Percentiles rank a stretch among this genome's conserved stretches.
Evolutionary conservation across 2,797 vertebrate genomes (phyloP).

Genomic region (Jordanella pulchra): DNA sequence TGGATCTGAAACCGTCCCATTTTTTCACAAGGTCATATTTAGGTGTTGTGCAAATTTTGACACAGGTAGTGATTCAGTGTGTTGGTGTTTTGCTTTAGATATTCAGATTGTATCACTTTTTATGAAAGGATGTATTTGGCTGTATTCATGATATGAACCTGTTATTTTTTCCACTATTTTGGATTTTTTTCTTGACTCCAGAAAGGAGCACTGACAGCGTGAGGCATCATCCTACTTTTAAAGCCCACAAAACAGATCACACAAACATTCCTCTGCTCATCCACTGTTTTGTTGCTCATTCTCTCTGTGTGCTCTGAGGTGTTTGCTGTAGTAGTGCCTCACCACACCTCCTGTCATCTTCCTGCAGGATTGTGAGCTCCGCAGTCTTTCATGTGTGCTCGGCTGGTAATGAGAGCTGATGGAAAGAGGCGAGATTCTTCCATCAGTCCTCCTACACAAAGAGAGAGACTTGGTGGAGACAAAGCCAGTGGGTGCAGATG

Average conservation of each 20-base stretch:
- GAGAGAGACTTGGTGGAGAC: conserved; percentile 37
- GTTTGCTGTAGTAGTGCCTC: conserved; percentile 37
- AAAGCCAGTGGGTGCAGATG: conserved; percentile 51
- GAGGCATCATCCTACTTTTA: conserved; percentile 16
- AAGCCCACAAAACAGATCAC: conserved; percentile 11
- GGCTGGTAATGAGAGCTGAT: conserved; percentile 72
- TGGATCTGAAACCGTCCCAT: conserved; percentile 2
- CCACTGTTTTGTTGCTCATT: conserved; percentile 21
- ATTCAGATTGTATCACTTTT: neutral
- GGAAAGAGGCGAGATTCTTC: conserved; percentile 66
- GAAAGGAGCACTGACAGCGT: conserved; percentile 16
- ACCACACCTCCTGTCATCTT: conserved; percentile 66
- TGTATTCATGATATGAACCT: neutral
- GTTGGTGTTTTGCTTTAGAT: neutral
- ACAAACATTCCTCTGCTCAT: neutral
- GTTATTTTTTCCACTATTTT: conserved; percentile 3
- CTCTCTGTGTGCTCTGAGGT: conserved; percentile 23
- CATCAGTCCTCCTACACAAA: conserved; percentile 54
- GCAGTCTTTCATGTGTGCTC: conserved; percentile 69
- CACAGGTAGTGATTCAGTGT: conserved; percentile 13
- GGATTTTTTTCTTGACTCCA: neutral
- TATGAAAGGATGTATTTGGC: neutral
- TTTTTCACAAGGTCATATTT: conserved; percentile 9
- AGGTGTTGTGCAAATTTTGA: neutral
- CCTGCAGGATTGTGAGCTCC: conserved; percentile 32